Base-by-base conservation (phyloP, 2,113 vertebrate genomes). In the Deroptyus accipitrinus region DNA sequence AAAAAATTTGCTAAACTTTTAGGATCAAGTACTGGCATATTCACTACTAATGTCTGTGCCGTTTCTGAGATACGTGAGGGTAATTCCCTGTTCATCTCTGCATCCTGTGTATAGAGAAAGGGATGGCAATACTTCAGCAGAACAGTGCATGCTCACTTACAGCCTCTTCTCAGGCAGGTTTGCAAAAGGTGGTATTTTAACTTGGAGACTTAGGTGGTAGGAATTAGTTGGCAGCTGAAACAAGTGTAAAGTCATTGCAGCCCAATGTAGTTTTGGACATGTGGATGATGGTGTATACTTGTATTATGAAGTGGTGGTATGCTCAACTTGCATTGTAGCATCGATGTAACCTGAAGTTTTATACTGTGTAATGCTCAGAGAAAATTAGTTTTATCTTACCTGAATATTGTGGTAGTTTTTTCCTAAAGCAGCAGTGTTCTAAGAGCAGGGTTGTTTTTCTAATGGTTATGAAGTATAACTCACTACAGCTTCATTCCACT, bases 101-200 rank as follows among this genome's bases (percentile, higher is more conserved):
- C 3, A 5, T n/a, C 23, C 17, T 64, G 31, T 15, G 55, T 18
- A 6, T 2, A 9, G 62, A 35, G 37, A 11, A 46, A 27, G 24
- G 31, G 8, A 4, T 52, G 41, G 10, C 49, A 49, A 19, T 22
- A 10, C 44, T 35, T 31, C 59, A 54, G 33, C 76, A 66, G 41
- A 42, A 1, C 19, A 31, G 39, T 18, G 33, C 22, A 0, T 2
- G 3, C 33, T 30, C 49, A 9, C 31, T 77, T 27, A 4, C 22
- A 1, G 0, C 8, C 54, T 59, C 8, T 37, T 33, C 42, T 31
- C 52, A 30, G 83, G 33, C 11, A 52, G 39, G 13, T 69, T 42
- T 55, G 52, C 3, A 7, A 31, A 27, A 68, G 12, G 5, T 8
- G 37, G 1, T 35, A 2, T 23, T 82, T 70, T 57, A 30, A 6